Base-by-base conservation (phyloP, 2,797 vertebrate species). In the Poeciliopsis paucimaculata region DNA sequence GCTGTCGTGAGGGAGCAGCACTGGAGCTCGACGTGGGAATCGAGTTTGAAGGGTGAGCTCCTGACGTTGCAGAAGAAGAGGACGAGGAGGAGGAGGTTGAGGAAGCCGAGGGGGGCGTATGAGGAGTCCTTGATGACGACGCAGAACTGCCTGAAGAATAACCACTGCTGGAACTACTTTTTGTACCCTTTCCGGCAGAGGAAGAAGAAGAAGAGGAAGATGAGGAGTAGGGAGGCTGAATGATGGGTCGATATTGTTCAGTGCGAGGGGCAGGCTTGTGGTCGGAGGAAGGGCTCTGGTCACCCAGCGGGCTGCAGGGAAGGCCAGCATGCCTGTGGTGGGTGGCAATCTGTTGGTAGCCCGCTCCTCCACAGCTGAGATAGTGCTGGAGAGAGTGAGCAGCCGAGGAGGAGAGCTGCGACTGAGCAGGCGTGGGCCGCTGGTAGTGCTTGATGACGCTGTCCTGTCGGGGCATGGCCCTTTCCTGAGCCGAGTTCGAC, bases 401-500 rank as follows among this genome's bases (percentile, higher is more conserved):
- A 1, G 96, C 94, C n/a, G 97, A 96, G 23, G 97, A 96, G 0
- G 97, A 96, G 1, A 97, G 94, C 3, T 97, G 96, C 0, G 97
- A 93, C 85, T 98, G 97, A 5, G 97, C 92, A 1, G 96, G 96
- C 10, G 95, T 96, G 0, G 98, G 97, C 72, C 97, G 95, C 94
- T 98, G 97, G 95, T 98, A 98, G 96, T 98, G 97, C 92, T 98
- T 98, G 82, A 98, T 98, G 71, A 98, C 97, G 0, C 97, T 98
- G 95, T 98, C 97, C 91, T 98, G 97, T 26, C 97, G 94, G 15
- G 97, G 97, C n/a, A 98, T 95, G n/a, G 97, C 96, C 75, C 97
- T 93, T 83, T 98, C 97, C 26, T 97, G 96, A 51, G 96, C 96
- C 0, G 96, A 95, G 41, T 95, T 95, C 0, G 97, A 96, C 86